Evolutionary conservation across 2,797 vertebrate species (phyloP).

Genomic region (Chloroceryle amazona): DNA sequence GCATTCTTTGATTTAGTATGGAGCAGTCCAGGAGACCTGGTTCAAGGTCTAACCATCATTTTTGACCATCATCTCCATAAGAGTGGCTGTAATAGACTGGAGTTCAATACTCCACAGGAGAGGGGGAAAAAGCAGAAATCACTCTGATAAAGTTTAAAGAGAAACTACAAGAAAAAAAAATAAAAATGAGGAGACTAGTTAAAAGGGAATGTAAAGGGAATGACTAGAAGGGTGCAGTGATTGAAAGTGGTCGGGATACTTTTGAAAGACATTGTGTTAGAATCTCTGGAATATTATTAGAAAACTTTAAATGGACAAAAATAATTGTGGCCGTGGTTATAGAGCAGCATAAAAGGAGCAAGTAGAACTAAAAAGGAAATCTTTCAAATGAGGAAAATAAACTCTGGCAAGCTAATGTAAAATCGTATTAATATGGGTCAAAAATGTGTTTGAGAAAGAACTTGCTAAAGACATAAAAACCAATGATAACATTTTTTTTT

Average conservation of each 20-base stretch:
- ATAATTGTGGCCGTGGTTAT: neutral
- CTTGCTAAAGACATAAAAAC: neutral
- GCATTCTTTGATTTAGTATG: neutral
- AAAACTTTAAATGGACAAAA: conserved; percentile 22
- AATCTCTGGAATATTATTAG: conserved; percentile 5
- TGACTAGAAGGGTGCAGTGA: neutral
- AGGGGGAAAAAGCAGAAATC: neutral
- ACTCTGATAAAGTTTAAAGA: conserved; percentile 36
- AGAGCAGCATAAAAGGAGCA: neutral
- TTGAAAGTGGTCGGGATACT: conserved; percentile 7
- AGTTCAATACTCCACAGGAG: neutral
- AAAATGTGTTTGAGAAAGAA: neutral
- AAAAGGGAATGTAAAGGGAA: conserved; percentile 33
- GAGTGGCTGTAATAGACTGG: neutral
- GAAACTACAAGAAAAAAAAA: neutral
- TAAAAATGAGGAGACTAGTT: neutral
- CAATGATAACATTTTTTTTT: neutral
- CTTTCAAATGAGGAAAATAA: neutral
- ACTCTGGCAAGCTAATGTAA: neutral
- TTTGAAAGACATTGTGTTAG: conserved; percentile 16
- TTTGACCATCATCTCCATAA: neutral
- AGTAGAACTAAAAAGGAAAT: neutral
- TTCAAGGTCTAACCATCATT: conserved; percentile 13
- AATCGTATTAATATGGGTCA: neutral
- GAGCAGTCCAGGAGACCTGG: neutral